Percentiles rank a stretch among this genome's conserved stretches.
These are phyloP conservation scores for Eurystomus glaucurus DNA, from an alignment of 2,797 vertebrate species.

Conservation along the genomic window DNA sequence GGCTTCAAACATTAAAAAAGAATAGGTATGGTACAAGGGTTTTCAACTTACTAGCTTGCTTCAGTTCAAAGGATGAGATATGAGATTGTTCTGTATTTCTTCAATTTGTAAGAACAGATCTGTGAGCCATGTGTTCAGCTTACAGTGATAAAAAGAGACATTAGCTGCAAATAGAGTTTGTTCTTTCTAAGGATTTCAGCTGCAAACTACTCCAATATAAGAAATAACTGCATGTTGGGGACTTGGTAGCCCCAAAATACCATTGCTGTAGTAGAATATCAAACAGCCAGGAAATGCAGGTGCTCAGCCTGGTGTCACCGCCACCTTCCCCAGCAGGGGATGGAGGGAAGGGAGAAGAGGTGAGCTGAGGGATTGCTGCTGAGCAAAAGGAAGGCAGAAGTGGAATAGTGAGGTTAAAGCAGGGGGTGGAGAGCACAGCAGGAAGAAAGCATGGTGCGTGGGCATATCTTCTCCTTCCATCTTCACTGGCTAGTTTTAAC, in stretches of 20 bases:
- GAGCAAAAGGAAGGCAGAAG: background rate
- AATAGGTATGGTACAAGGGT: background rate
- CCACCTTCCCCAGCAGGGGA: background rate
- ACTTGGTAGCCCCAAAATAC: background rate
- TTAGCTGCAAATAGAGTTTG: slow-evolving; percentile 14
- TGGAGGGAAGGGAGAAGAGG: background rate
- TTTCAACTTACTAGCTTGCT: background rate
- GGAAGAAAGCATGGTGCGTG: background rate
- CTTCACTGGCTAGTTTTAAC: background rate
- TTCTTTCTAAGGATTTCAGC: background rate
- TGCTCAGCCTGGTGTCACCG: background rate
- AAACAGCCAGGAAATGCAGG: background rate
- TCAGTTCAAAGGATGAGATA: background rate
- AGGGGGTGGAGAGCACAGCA: fast-evolving
- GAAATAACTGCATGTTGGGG: background rate
- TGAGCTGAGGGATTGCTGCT: background rate
- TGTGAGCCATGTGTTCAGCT: background rate
- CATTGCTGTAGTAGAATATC: background rate
- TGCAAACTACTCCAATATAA: background rate
- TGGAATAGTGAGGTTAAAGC: background rate
- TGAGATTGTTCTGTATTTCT: background rate
- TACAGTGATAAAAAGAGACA: slow-evolving; percentile 13
- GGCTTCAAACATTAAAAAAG: background rate
- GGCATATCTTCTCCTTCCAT: background rate
- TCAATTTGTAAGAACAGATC: background rate